Conservation (phyloP, 2,113 vertebrate species). For the Acanthisitta chloris region DNA sequence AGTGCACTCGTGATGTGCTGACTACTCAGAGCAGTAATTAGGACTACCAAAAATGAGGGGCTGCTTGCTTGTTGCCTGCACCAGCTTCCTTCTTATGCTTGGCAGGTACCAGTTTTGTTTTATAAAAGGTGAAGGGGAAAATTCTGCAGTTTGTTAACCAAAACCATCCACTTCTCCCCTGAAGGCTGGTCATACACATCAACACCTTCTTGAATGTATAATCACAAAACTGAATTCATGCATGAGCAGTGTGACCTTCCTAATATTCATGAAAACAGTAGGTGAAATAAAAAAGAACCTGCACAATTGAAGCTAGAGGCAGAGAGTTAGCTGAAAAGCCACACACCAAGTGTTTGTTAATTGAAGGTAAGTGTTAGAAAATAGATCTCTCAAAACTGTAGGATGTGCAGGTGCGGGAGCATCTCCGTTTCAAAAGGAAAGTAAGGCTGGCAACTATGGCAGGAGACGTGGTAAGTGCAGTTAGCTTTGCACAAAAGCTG, state of each 20-base stretch:
- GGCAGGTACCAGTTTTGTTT: background rate
- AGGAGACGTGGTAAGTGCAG: background rate
- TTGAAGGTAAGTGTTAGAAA: background rate
- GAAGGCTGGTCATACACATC: background rate
- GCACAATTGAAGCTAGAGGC: background rate
- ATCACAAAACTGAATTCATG: background rate
- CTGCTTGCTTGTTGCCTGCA: background rate
- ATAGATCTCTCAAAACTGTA: background rate
- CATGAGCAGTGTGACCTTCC: background rate
- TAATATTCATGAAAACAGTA: background rate
- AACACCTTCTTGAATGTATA: background rate
- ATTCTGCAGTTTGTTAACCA: background rate
- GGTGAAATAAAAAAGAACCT: background rate
- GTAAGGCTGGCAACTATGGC: background rate
- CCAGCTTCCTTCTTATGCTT: background rate
- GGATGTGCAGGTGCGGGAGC: background rate
- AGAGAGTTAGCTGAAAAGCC: background rate
- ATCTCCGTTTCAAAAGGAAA: background rate
- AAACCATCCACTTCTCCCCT: background rate
- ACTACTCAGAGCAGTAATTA: background rate
- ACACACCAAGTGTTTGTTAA: background rate
- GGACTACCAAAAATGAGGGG: background rate
- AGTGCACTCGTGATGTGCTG: rapidly evolving
- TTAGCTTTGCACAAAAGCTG: background rate
- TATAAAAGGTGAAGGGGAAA: background rate